phyloP scores from a whole-genome alignment of 1,140 invertebrate species.

The Conus betulinus region DNA sequence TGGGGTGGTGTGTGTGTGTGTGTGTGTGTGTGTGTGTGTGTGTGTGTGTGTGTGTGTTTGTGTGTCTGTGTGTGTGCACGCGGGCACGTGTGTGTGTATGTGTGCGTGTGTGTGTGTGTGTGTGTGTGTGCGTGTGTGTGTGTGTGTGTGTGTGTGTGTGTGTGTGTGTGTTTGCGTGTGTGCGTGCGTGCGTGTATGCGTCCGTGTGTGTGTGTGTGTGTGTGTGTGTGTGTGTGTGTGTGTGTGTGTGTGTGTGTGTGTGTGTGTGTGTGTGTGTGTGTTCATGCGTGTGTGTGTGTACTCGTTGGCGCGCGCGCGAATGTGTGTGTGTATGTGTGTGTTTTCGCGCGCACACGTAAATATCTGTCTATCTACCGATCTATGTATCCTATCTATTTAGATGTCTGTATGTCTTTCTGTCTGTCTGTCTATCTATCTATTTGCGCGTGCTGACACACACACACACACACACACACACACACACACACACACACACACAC shows the following conservation, averaged over 20 bases:
- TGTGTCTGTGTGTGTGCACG: neutral
- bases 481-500: too few species aligned
- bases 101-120: conserved; percentile 6
- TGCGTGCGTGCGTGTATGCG: neutral
- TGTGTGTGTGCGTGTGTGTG: conserved; percentile 1
- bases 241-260: conserved; percentile 10
- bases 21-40: neutral
- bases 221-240: conserved; percentile 7
- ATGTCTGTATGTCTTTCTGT: too few species aligned
- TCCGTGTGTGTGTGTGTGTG: neutral
- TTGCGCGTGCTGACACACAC: too few species aligned
- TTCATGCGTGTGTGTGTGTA: too few species aligned
- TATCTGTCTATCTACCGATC: too few species aligned
- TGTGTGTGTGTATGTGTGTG: too few species aligned
- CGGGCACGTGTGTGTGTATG: neutral
- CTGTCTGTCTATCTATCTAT: too few species aligned
- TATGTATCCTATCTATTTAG: too few species aligned
- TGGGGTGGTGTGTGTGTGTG: too few species aligned
- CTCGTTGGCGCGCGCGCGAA: too few species aligned
- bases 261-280: conserved; percentile 10
- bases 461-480: too few species aligned
- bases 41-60: neutral
- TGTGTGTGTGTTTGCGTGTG: conserved; percentile 1
- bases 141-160: conserved; percentile 1
- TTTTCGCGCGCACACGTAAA: too few species aligned